phyloP scores from a whole-genome alignment of 2,797 vertebrate genomes.

The Phataginus tetradactyla region DNA sequence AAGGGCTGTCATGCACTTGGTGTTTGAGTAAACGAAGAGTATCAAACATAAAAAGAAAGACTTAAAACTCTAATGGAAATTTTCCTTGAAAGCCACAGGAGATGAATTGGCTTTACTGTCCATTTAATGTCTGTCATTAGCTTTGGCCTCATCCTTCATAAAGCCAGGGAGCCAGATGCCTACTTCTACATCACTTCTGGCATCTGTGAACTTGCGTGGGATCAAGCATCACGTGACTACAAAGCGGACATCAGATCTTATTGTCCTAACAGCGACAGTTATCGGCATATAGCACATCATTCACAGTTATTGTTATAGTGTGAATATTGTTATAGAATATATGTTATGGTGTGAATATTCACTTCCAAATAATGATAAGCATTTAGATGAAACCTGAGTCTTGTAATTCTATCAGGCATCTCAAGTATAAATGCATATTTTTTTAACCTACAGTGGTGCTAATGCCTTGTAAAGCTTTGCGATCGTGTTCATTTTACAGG shows the following conservation, averaged over 20 bases:
- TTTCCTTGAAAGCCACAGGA: background rate
- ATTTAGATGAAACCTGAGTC: background rate
- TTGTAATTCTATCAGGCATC: background rate
- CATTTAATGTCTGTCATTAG: background rate
- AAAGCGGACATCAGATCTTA: background rate
- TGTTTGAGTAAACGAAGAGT: background rate
- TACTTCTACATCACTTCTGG: background rate
- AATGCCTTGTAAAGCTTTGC: background rate
- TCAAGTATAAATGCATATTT: background rate
- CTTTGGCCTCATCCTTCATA: background rate
- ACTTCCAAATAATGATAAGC: background rate
- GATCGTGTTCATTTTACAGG: background rate
- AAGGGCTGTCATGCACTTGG: background rate
- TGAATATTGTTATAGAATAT: background rate
- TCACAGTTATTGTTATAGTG: background rate
- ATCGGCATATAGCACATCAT: background rate
- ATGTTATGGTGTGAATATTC: background rate
- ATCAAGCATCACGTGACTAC: background rate
- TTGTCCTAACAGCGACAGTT: background rate
- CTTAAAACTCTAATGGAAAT: background rate
- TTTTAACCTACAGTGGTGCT: background rate
- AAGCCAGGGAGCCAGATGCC: background rate
- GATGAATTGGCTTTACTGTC: background rate
- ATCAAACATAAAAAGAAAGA: conserved; percentile 8
- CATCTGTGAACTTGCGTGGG: background rate